These are phyloP conservation scores for Berghia stephanieae DNA, from an alignment of 1,140 invertebrate species.

Conservation along the genomic window DNA sequence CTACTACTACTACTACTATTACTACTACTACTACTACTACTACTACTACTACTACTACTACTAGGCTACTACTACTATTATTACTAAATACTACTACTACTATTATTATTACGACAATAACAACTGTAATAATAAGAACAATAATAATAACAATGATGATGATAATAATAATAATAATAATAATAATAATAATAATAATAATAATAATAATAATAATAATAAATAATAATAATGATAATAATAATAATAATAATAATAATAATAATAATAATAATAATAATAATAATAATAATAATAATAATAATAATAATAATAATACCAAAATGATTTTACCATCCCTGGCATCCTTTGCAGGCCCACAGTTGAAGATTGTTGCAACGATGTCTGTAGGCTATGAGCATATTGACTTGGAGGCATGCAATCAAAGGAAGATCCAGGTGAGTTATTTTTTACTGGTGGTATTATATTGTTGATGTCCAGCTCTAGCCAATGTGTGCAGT, in stretches of 20 bases:
- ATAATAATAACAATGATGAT: no score
- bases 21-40: no score
- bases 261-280: background rate
- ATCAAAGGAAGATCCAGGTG: conserved; percentile 55
- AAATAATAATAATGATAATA: background rate
- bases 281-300: background rate
- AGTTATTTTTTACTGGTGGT: no score
- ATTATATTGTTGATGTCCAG: no score
- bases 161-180: background rate
- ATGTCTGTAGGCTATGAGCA: conserved; percentile 86
- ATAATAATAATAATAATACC: background rate
- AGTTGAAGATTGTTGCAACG: conserved; percentile 84
- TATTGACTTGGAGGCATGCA: conserved; percentile 69
- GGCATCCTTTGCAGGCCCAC: conserved; percentile 70
- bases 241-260: background rate
- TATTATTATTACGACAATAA: no score
- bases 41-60: no score
- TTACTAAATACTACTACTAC: no score
- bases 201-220: background rate
- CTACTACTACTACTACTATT: no score
- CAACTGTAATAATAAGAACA: no score
- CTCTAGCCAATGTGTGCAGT: no score
- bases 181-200: background rate
- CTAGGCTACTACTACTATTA: no score
- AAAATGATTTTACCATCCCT: background rate